These are phyloP conservation scores for Sardinella longiceps DNA, from an alignment of 2,797 vertebrate genomes.

Conservation along the genomic window DNA sequence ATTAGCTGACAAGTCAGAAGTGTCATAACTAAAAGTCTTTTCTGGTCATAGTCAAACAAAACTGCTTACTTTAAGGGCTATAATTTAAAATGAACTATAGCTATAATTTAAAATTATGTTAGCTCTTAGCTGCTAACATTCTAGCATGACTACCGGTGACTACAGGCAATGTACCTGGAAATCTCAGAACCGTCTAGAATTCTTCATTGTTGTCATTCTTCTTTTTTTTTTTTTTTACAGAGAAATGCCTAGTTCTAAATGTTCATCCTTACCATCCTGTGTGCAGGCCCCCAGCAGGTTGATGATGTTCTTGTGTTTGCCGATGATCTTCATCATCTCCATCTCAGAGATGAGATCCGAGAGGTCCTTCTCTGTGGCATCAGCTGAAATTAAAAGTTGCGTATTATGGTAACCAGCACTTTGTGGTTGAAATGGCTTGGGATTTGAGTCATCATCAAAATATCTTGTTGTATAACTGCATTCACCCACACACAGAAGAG, in stretches of 20 bases:
- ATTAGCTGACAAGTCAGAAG: no score
- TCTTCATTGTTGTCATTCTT: no score
- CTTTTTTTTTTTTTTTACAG: no score
- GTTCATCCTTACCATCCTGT: conserved; percentile 81
- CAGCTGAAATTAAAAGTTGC: conserved; percentile 67
- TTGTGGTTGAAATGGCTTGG: not conserved
- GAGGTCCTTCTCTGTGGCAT: conserved; percentile 90
- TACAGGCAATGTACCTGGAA: no score
- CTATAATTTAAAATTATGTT: no score
- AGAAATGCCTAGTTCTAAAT: not conserved
- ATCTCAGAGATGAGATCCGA: conserved; percentile 92
- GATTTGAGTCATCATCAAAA: not conserved
- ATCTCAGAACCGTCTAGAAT: no score
- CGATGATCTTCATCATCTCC: conserved; percentile 98
- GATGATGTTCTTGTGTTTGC: conserved; percentile 96
- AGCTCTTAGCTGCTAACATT: no score
- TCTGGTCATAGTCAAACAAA: no score
- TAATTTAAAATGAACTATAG: no score
- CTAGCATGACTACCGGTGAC: no score
- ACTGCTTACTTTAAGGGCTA: no score
- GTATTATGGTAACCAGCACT: not conserved
- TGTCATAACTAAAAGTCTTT: no score
- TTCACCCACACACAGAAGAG: not conserved
- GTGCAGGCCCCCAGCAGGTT: conserved; percentile 93
- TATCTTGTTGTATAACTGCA: not conserved